A percentile compares a stretch with the other conserved stretches of the same genome.
phyloP scores from a whole-genome alignment of 1,140 invertebrate species.

The Drosophila persimilis region DNA sequence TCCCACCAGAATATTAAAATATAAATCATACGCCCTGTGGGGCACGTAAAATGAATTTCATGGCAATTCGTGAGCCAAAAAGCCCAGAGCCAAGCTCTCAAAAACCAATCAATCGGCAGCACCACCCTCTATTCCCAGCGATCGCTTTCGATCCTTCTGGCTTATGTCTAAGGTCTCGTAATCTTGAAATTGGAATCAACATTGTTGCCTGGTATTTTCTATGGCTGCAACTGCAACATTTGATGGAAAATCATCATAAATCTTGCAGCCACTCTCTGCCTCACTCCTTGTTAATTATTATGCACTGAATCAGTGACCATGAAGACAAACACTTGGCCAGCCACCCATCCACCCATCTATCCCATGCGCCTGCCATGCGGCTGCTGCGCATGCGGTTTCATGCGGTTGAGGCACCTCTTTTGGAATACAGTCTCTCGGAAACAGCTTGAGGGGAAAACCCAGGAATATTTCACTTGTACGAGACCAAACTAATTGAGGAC shows the following conservation, averaged over 20 bases:
- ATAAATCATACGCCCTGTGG: constrained; percentile 47
- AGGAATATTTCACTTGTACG: too few species aligned
- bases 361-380: too few species aligned
- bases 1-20: constrained; percentile 50
- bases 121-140: constrained; percentile 2
- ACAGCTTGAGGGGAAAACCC: too few species aligned
- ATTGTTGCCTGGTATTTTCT: constrained; percentile 10
- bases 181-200: constrained; percentile 43
- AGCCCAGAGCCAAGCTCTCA: too few species aligned
- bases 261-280: constrained; percentile 31
- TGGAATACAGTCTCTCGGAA: too few species aligned
- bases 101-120: constrained; percentile 32
- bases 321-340: constrained; percentile 44
- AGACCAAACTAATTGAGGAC: too few species aligned
- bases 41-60: constrained; percentile 27
- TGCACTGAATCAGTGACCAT: constrained; percentile 77
- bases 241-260: constrained; percentile 64
- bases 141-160: too few species aligned
- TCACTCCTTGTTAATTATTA: constrained; percentile 64
- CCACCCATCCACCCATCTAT: constrained; percentile 8
- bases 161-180: too few species aligned
- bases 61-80: constrained; percentile 10
- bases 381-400: too few species aligned
- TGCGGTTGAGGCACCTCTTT: too few species aligned
- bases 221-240: constrained; percentile 3